Conservation (phyloP, 2,888 invertebrate species). For the Charanyca ferruginea region DNA sequence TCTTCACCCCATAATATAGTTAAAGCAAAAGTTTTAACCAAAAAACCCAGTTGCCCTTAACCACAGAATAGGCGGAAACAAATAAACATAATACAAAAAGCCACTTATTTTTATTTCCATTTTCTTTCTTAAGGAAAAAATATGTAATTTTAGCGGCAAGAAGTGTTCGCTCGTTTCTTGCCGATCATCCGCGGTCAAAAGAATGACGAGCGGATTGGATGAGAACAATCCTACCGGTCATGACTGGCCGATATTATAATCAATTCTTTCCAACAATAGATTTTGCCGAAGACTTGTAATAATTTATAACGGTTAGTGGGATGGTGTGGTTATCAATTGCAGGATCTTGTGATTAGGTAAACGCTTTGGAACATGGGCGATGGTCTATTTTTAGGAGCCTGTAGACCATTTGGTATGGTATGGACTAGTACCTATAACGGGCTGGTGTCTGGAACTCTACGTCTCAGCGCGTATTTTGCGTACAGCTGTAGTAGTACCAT, state of each 20-base stretch:
- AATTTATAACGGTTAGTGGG: constrained; percentile 64
- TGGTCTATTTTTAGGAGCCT: neutral
- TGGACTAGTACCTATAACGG: too few relatives aligned
- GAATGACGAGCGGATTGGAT: constrained; percentile 53
- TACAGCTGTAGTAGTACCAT: too few relatives aligned
- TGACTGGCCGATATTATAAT: constrained; percentile 66
- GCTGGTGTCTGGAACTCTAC: too few relatives aligned
- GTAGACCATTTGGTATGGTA: too few relatives aligned
- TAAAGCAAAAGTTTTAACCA: too few relatives aligned
- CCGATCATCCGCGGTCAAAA: constrained; percentile 67
- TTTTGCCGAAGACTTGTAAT: constrained; percentile 47
- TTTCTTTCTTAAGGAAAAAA: constrained; percentile 63
- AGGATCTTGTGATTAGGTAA: constrained; percentile 16
- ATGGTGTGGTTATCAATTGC: constrained; percentile 51
- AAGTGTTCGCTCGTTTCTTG: constrained; percentile 62
- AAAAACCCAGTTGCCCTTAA: constrained; percentile 23
- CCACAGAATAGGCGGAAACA: constrained; percentile 51
- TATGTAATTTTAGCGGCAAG: constrained; percentile 66
- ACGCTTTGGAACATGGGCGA: neutral
- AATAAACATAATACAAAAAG: constrained; percentile 64
- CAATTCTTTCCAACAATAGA: constrained; percentile 65
- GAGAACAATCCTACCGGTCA: constrained; percentile 65
- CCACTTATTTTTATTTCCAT: constrained; percentile 67
- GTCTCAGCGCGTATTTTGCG: too few relatives aligned
- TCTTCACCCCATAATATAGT: too few relatives aligned